A percentile compares a stretch with the other conserved stretches of the same genome.
Conservation (phyloP, 2,113 vertebrate genomes). For the Petrocephalus zakoni region DNA sequence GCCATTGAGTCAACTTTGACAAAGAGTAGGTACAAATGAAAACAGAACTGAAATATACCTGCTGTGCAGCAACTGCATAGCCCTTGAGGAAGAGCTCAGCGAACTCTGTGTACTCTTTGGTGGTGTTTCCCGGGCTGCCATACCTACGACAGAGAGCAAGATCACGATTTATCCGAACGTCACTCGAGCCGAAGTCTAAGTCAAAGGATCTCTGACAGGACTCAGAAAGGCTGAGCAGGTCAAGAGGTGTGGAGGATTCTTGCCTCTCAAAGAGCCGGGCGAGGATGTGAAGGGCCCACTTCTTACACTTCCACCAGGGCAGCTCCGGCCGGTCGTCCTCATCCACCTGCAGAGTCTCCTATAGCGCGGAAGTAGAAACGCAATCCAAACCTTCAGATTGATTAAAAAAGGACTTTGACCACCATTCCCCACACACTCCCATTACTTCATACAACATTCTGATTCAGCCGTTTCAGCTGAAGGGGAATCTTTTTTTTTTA, state of each 20-base stretch:
- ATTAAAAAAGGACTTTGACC: not conserved
- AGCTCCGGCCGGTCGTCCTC: conserved; percentile 94
- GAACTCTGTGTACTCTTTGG: conserved; percentile 97
- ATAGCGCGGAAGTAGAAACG: conserved; percentile 13
- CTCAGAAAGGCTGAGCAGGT: not conserved
- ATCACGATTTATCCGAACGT: not conserved
- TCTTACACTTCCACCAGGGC: conserved; percentile 99
- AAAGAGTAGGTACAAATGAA: too few relatives aligned
- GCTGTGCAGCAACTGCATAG: conserved; percentile 88
- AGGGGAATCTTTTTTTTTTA: not conserved
- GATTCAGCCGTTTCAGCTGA: not conserved
- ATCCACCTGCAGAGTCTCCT: conserved; percentile 96
- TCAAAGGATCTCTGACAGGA: conserved; percentile 18
- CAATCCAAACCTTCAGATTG: not conserved
- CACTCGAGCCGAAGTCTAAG: conserved; percentile 10
- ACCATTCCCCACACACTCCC: not conserved
- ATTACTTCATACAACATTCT: not conserved
- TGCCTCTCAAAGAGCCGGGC: conserved; percentile 96
- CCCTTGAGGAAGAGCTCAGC: conserved; percentile 97
- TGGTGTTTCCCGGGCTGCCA: conserved; percentile 96
- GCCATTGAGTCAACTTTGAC: not conserved
- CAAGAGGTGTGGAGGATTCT: not conserved
- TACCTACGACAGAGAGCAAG: conserved; percentile 63
- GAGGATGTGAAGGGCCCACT: conserved; percentile 98
- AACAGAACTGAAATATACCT: conserved; percentile 56